Evolutionary conservation across 2,113 vertebrate genomes (phyloP), one percentile per base, ranked within the genome.

Genomic region (Oreochromis spilurus): DNA sequence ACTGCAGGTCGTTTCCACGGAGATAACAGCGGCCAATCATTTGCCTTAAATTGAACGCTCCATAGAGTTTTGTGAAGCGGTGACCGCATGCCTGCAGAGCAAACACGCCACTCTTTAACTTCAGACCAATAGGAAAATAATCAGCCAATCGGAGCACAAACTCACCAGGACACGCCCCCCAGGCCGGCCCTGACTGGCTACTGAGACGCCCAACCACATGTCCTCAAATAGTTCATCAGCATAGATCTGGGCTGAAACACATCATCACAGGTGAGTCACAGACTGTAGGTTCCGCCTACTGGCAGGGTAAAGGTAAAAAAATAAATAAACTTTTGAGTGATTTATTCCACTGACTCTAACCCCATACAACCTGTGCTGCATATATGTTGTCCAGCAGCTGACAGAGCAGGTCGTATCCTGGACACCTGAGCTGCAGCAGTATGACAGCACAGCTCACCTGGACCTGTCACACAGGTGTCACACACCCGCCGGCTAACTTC

Each of bases 131-230:
- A 1, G 13, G 8, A 19, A 31, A 38, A 34, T 29, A 80, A 6
- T 67, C 57, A 82, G 53, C 83, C 82, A 87, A 88, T 88, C 94
- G 94, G 80, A 96, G n/a, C 12, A 38, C 14, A 82, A 31, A 91
- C 97, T 97, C 94, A 99, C 98, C 98, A 99, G 84, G 36, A 98
- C 96, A 89, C 96, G 79, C 5, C 96, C 97, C 5, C 95, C 94
- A 4, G 96, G 95, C 8, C 54, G 89, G 17, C 96, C 94, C 91
- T 99, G 98, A 95, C 98, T 98, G 94, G 96, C 97, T 54, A 99
- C 97, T 0, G 97, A 97, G 90, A 98, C 97, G 2, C 98, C 98
- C 16, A 99, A 92, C 98, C 98, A 99, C 98, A 99, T 99, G 92
- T 97, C 97, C 53, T 99, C 97, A 6, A 98, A 91, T 62, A 96